These are phyloP conservation scores for Cyprinodon tularosa DNA, from an alignment of 2,113 vertebrate species.

Conservation along the genomic window DNA sequence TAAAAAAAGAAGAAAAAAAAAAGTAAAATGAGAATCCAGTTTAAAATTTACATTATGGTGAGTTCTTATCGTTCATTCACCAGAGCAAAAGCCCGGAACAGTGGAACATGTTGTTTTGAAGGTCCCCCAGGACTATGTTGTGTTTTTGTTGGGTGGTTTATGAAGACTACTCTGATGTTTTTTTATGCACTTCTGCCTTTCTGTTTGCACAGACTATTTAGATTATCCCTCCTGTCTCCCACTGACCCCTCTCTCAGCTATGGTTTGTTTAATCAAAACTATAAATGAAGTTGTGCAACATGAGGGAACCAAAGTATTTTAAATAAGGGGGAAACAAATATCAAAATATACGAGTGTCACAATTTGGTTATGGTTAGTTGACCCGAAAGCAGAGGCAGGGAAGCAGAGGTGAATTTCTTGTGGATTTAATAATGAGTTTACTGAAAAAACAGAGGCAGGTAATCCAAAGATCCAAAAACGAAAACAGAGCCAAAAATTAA, in stretches of 20 bases:
- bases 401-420: too few species aligned
- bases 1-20: neutral
- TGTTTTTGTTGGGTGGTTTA: conserved; percentile 23
- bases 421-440: neutral
- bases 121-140: neutral
- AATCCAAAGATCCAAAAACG: too few species aligned
- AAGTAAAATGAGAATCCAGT: neutral
- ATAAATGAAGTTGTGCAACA: neutral
- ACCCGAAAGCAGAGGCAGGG: too few species aligned
- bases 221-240: conserved; percentile 9
- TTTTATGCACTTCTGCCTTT: neutral
- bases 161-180: neutral
- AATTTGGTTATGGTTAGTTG: neutral
- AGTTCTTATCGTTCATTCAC: neutral
- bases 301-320: neutral
- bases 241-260: conserved; percentile 26
- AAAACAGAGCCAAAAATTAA: too few species aligned
- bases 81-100: neutral
- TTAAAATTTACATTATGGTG: neutral
- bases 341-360: neutral
- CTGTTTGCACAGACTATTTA: conserved; percentile 17
- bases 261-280: conserved; percentile 26
- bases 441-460: too few species aligned
- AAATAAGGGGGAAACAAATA: neutral
- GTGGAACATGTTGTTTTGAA: conserved; percentile 21